Base-by-base conservation (phyloP, 2,113 vertebrate genomes). In the Oophaga pumilio region DNA sequence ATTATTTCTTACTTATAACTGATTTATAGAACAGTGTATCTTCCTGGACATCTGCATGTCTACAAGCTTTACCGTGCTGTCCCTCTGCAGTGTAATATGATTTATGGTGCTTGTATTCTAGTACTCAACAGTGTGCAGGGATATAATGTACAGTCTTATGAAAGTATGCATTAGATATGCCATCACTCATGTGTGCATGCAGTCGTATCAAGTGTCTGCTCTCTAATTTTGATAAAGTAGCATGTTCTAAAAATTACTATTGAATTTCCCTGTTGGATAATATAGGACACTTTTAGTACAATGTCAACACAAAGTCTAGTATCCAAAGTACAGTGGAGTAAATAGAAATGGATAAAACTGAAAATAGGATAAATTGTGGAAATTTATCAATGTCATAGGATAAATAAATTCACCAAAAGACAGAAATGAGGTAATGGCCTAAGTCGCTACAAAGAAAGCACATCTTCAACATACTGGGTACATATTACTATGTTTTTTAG, bases 121-220 rank as follows among this genome's bases (percentile, higher is more conserved):
- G 60, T 24, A 53, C 43, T 69, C 22, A 12, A 53, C 81, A 50
- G 13, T 53, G 81, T 52, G 49, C 50, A 73, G 13, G 0, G 10
- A 33, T 50, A 74, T 11, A 84, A 43, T 57, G 66, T 73, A 71
- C 49, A 84, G 14, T 52, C n/a, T 11, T 84, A 22, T 84, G 62
- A n/a, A 56, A 33, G 64, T 43, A 20, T 57, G 52, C 18, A 73
- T 84, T 84, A 73, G 52, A 24, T 28, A 73, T 74, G 66, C 52
- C 18, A 73, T 84, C 71, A 59, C 43, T 84, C 68, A 84, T 84
- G 52, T 84, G 53, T 84, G 68, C 68, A 84, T 74, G 68, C 52
- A 33, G 15, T 73, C 43, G 20, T 28, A 64, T 64, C 79, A 50
- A 82, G 59, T 82, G 81, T 84, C 82, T 74, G 53, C 82, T 83